Evolutionary conservation across 1,140 invertebrate species (phyloP).

Genomic region (Oscheius sp.): DNA sequence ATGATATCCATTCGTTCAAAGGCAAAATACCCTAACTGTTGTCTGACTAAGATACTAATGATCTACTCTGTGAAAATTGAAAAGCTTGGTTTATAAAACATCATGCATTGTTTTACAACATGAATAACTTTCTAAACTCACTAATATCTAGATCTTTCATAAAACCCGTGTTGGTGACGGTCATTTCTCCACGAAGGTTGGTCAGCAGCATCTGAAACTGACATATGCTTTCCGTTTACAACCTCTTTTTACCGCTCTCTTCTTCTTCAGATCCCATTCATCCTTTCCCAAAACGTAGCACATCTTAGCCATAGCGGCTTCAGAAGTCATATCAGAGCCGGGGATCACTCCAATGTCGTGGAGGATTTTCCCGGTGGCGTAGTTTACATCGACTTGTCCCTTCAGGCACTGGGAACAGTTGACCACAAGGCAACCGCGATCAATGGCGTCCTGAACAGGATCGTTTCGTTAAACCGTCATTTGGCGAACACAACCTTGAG

Average conservation of each 20-base stretch:
- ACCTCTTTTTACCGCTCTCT: slow-evolving; percentile 62
- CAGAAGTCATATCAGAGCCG: slow-evolving; percentile 90
- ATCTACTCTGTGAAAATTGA: no score
- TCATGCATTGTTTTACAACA: not conserved
- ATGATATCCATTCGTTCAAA: no score
- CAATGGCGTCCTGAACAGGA: slow-evolving; percentile 69
- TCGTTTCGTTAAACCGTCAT: not conserved
- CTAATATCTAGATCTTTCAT: slow-evolving; percentile 69
- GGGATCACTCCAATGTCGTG: slow-evolving; percentile 74
- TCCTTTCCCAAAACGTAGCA: slow-evolving; percentile 82
- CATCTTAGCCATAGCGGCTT: slow-evolving; percentile 87
- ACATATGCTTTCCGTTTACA: not conserved
- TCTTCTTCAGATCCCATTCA: slow-evolving; percentile 74
- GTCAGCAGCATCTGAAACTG: slow-evolving; percentile 74
- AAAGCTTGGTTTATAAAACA: not conserved
- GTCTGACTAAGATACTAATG: no score
- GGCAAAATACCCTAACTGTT: no score
- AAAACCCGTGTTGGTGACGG: slow-evolving; percentile 54
- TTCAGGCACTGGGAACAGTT: slow-evolving; percentile 84
- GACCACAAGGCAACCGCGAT: slow-evolving; percentile 80
- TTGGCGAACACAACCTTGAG: slow-evolving; percentile 37
- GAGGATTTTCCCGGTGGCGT: slow-evolving; percentile 76
- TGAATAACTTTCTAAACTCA: slow-evolving; percentile 60
- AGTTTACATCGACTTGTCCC: slow-evolving; percentile 73
- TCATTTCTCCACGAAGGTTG: slow-evolving; percentile 74